Percentiles rank a stretch among this genome's conserved stretches.
phyloP scores from a whole-genome alignment of 2,113 vertebrate species.

The Catharus minimus region DNA sequence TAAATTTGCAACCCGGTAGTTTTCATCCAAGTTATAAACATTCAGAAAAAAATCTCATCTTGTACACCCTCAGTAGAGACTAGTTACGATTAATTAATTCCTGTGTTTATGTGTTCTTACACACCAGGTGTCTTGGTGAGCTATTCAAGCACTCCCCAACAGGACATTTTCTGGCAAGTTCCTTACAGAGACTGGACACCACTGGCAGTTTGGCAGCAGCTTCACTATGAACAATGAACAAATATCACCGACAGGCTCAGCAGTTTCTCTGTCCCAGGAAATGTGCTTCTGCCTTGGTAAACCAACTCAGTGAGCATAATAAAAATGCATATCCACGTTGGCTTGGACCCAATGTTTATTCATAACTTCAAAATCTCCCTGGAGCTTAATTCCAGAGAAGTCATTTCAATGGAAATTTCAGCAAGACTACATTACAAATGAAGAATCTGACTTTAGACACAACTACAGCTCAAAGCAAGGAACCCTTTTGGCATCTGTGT shows the following conservation, averaged over 20 bases:
- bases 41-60: not conserved
- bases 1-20: not conserved
- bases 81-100: conserved; percentile 16
- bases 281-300: not conserved
- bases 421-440: not conserved
- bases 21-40: not conserved
- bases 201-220: not conserved
- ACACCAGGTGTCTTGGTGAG: conserved; percentile 20
- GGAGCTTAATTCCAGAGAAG: not conserved
- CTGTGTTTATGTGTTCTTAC: not conserved
- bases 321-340: not conserved
- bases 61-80: not conserved
- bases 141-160: not conserved
- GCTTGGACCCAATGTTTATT: not conserved
- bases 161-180: conserved; percentile 5
- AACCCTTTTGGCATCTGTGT: not conserved
- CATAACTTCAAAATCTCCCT: not conserved
- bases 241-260: not conserved
- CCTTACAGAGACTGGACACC: not conserved
- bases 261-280: not conserved
- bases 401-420: not conserved
- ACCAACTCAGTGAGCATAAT: not conserved
- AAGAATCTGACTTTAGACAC: not conserved
- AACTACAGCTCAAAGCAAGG: not conserved
- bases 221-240: not conserved